Percentiles rank a stretch among this genome's conserved stretches.
These are phyloP conservation scores for Bradypodion pumilum DNA, from an alignment of 2,797 vertebrate genomes.

Conservation along the genomic window DNA sequence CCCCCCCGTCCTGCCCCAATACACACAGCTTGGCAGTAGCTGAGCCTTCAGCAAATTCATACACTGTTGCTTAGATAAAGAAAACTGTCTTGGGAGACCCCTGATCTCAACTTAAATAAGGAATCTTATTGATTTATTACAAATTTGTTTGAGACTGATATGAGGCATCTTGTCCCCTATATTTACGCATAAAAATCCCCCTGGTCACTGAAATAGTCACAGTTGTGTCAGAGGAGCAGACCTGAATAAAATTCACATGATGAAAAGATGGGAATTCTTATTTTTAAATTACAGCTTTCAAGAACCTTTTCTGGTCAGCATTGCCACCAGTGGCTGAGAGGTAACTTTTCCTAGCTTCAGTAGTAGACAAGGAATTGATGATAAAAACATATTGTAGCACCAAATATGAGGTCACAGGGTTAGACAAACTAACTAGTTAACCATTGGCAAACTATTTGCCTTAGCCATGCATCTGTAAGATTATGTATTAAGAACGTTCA, in stretches of 20 bases:
- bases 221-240: not conserved
- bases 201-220: not conserved
- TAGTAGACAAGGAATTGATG: too few species aligned
- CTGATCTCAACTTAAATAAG: not conserved
- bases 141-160: not conserved
- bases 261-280: too few species aligned
- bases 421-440: too few species aligned
- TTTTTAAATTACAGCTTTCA: too few species aligned
- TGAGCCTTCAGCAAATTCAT: constrained; percentile 5
- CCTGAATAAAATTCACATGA: too few species aligned
- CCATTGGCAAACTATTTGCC: not conserved
- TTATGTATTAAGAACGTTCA: not conserved
- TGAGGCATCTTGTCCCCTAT: not conserved
- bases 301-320: too few species aligned
- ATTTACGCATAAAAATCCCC: not conserved
- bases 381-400: too few species aligned
- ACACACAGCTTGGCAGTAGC: not conserved
- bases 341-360: too few species aligned
- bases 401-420: too few species aligned
- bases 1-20: too few species aligned
- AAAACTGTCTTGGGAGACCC: not conserved
- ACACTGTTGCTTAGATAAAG: constrained; percentile 2
- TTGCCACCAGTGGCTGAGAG: too few species aligned
- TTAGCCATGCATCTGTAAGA: too few species aligned
- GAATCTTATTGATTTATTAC: not conserved